These are phyloP conservation scores for Coleophora deauratella DNA, from an alignment of 2,888 invertebrate genomes.

Conservation along the genomic window DNA sequence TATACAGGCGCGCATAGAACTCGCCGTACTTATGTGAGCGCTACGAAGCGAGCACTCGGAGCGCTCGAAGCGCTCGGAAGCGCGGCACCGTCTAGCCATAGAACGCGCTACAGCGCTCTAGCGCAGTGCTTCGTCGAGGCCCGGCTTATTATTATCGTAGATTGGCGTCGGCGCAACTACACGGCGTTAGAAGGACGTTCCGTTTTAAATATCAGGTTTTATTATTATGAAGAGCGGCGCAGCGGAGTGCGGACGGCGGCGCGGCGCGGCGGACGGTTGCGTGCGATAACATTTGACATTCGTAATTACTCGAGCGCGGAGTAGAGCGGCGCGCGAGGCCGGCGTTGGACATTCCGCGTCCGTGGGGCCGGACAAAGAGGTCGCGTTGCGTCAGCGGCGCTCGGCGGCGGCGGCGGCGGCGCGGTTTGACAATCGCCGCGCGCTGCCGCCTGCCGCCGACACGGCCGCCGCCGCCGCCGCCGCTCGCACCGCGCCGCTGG, in stretches of 20 bases:
- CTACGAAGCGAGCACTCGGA: constrained; percentile 41
- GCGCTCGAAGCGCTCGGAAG: constrained; percentile 54
- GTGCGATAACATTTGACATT: constrained; percentile 75
- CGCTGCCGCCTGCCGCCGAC: constrained; percentile 20
- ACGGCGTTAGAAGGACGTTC: constrained; percentile 74
- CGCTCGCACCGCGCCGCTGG: constrained; percentile 15
- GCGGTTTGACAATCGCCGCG: constrained; percentile 27
- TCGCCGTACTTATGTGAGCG: constrained; percentile 75
- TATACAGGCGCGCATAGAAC: constrained; percentile 75
- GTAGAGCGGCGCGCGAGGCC: constrained; percentile 37
- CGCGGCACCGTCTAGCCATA: constrained; percentile 33
- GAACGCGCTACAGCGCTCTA: constrained; percentile 44
- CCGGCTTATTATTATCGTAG: constrained; percentile 75
- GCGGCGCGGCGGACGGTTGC: constrained; percentile 61
- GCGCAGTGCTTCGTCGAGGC: constrained; percentile 48
- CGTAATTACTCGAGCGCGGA: constrained; percentile 70
- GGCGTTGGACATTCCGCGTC: constrained; percentile 48
- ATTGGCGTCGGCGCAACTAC: constrained; percentile 76
- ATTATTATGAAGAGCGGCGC: constrained; percentile 75
- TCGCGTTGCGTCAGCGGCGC: constrained; percentile 64
- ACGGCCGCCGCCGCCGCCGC: constrained; percentile 17
- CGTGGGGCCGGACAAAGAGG: constrained; percentile 66
- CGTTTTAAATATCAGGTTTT: constrained; percentile 76
- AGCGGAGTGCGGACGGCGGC: constrained; percentile 68
- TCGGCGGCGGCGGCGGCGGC: constrained; percentile 22